Percentiles rank a stretch among this genome's conserved stretches.
Evolutionary conservation across 2,797 vertebrate species (phyloP).

Genomic region (Staurois parvus): DNA sequence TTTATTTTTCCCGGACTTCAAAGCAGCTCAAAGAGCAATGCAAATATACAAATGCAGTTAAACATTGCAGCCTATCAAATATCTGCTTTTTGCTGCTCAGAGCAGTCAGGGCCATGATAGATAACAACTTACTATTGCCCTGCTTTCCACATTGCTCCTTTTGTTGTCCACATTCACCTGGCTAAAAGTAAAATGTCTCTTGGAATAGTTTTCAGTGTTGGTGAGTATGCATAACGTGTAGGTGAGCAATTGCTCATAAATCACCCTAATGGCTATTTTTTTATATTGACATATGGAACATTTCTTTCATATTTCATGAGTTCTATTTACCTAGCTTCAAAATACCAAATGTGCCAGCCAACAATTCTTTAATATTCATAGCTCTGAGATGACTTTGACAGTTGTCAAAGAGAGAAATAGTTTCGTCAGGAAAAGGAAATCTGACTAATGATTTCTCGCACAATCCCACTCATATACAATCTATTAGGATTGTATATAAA

Average conservation of each 20-base stretch:
- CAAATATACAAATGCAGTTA: too few relatives aligned
- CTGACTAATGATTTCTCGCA: conserved; percentile 71
- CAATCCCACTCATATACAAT: conserved; percentile 62
- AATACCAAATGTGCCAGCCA: conserved; percentile 77
- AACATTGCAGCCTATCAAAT: too few relatives aligned
- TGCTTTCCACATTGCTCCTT: too few relatives aligned
- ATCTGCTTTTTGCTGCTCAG: too few relatives aligned
- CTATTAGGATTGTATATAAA: conserved; percentile 65
- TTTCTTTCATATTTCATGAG: conserved; percentile 81
- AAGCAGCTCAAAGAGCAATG: too few relatives aligned
- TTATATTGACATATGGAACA: conserved; percentile 68
- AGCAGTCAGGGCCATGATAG: too few relatives aligned
- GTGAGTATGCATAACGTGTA: conserved; percentile 68
- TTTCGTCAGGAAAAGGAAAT: conserved; percentile 72
- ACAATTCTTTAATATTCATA: conserved; percentile 80
- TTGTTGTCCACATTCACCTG: background rate
- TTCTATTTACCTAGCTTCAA: conserved; percentile 79
- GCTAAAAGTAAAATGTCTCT: background rate
- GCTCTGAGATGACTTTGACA: conserved; percentile 74
- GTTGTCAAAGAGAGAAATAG: conserved; percentile 78
- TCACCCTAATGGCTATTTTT: conserved; percentile 79
- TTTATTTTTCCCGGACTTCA: too few relatives aligned
- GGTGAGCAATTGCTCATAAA: conserved; percentile 73
- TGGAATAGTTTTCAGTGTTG: conserved; percentile 1
- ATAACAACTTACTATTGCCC: too few relatives aligned